Conservation (phyloP, 2,113 vertebrate species). For the Tetraodon nigroviridis region DNA sequence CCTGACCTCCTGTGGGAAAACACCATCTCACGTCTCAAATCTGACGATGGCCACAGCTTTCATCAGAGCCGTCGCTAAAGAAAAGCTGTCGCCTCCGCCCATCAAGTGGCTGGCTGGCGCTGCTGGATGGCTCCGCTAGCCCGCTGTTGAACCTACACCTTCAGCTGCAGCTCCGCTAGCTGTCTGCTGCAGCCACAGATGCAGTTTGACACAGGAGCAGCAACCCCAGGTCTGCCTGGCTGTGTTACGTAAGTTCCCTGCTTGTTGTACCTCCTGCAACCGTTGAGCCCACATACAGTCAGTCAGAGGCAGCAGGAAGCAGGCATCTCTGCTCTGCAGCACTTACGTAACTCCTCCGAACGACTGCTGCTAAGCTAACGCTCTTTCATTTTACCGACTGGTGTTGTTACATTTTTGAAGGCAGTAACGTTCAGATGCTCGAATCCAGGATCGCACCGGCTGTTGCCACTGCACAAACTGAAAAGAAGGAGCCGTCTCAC, state of each 20-base stretch:
- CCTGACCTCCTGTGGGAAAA: constrained; percentile 1
- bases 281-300: constrained; percentile 42
- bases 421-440: too few relatives aligned
- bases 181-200: constrained; percentile 43
- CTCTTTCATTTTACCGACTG: constrained; percentile 8
- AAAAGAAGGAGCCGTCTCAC: too few relatives aligned
- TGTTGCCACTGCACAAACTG: too few relatives aligned
- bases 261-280: constrained; percentile 19
- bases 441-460: too few relatives aligned
- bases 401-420: too few relatives aligned
- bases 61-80: constrained; percentile 6
- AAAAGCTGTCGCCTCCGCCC: constrained; percentile 8
- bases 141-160: constrained; percentile 10
- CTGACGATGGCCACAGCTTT: not conserved
- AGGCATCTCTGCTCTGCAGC: constrained; percentile 6
- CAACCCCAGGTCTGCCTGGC: constrained; percentile 36
- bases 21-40: not conserved
- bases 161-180: constrained; percentile 32
- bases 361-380: constrained; percentile 6
- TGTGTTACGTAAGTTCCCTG: constrained; percentile 46
- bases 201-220: constrained; percentile 33
- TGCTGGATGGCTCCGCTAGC: not conserved
- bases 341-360: constrained; percentile 32
- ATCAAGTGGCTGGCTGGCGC: not conserved
- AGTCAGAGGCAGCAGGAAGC: constrained; percentile 12